These are phyloP conservation scores for Chironomus tentans DNA, from an alignment of 2,888 invertebrate genomes.

Conservation along the genomic window DNA sequence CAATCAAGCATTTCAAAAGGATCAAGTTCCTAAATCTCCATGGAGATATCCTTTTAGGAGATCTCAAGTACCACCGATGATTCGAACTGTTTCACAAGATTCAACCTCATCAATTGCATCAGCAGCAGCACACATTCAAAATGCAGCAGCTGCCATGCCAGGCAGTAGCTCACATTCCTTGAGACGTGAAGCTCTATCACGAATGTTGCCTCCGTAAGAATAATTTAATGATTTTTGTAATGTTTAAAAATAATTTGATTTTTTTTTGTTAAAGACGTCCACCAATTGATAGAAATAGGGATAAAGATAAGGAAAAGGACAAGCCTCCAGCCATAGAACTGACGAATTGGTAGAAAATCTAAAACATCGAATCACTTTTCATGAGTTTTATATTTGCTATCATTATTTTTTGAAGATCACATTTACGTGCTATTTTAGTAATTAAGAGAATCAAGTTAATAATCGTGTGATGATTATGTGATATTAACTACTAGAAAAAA, in stretches of 20 bases:
- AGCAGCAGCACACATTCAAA: constrained; percentile 35
- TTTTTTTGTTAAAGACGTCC: constrained; percentile 5
- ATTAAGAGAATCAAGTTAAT: too few species aligned
- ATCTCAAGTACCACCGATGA: constrained; percentile 39
- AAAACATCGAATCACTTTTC: neutral
- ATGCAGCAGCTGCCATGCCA: constrained; percentile 35
- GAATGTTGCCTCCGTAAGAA: constrained; percentile 43
- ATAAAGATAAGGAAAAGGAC: neutral
- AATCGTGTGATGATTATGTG: constrained; percentile 26
- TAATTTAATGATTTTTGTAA: constrained; percentile 29
- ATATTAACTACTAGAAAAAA: constrained; percentile 25
- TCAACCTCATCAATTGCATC: constrained; percentile 52
- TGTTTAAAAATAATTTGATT: neutral
- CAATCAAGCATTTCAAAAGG: constrained; percentile 59
- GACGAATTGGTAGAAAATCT: neutral
- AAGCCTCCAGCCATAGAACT: neutral
- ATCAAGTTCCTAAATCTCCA: constrained; percentile 56
- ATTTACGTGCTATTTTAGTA: too few species aligned
- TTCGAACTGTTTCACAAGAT: constrained; percentile 50
- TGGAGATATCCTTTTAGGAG: constrained; percentile 60
- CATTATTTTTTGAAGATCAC: too few species aligned
- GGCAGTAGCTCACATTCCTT: neutral
- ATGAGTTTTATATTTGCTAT: too few species aligned
- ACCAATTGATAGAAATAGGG: constrained; percentile 24
- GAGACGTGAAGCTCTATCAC: constrained; percentile 35